Base-by-base conservation (phyloP, 2,797 vertebrate species). In the Acropternis orthonyx region DNA sequence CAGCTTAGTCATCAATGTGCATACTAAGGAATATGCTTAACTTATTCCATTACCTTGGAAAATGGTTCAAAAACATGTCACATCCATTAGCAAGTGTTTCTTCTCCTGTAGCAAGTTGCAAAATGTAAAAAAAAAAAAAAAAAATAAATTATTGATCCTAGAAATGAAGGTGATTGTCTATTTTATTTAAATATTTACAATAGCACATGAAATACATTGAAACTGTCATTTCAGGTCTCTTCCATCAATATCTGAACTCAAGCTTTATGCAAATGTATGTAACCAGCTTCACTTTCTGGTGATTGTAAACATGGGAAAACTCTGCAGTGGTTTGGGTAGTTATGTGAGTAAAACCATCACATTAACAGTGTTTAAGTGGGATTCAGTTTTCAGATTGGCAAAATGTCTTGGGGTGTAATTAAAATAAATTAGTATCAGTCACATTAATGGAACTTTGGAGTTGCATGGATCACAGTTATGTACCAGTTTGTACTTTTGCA, bases 81-180 rank as follows among this genome's bases (percentile, higher is more conserved):
- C 77, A 73, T 88, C 56, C 79, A 43, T 87, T 93, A 94, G 92
- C 94, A 88, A 92, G 91, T 92, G 94, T 88, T 95, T 95, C 78
- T 93, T 95, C 95, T 96, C 92, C 93, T 96, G 94, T 96, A 95
- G 94, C 71, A 92, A 93, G 85, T 12, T 54, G 73, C 63, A 86
- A 91, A 81, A 78, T 96, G 95, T 97, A 77, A 86, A 75, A 78
- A 56, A 61, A 34, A 20, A 3, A 61, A 43, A 67, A 46, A 49
- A 7, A 87, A 96, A 95, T 94, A 94, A 96, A 96, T 95, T 87
- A 96, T 92, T 93, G 85, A 92, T 77, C 80, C 77, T 89, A 82
- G 75, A 92, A 82, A 79, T 4, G 2, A 41, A 26, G 59, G 9
- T 93, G 68, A 17, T 67, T 66, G 74, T 88, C 52, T 91, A 0